These are phyloP conservation scores for Hexactinellida sp. DNA, from an alignment of 37 sponge, comb jelly and placozoan genomes.

Conservation along the genomic window DNA sequence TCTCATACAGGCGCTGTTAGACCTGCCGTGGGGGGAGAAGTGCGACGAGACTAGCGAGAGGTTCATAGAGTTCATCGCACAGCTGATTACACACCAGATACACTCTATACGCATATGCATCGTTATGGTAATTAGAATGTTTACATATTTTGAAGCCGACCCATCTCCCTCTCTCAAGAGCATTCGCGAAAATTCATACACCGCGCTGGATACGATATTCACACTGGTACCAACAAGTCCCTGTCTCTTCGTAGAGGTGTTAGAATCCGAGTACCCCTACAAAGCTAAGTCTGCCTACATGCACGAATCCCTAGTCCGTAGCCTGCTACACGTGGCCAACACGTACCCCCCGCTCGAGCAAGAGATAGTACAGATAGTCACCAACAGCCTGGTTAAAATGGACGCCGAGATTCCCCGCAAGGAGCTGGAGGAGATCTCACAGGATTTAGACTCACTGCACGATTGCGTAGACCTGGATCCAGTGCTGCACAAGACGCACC, in stretches of 20 bases:
- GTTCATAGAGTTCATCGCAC: background rate
- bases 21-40: background rate
- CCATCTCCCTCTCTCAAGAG: background rate
- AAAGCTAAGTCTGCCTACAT: background rate
- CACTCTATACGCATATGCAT: background rate
- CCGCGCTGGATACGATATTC: background rate
- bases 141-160: background rate
- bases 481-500: background rate
- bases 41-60: background rate
- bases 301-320: background rate
- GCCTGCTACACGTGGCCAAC: background rate
- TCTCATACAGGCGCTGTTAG: background rate
- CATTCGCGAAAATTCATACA: background rate
- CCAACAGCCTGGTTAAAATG: background rate
- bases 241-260: background rate
- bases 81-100: background rate
- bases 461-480: background rate
- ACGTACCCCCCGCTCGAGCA: background rate
- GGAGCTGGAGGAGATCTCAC: background rate
- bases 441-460: constrained; percentile 8
- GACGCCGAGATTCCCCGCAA: background rate
- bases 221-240: background rate
- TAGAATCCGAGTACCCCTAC: background rate
- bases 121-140: background rate
- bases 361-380: background rate